Conservation (phyloP, 2,113 vertebrate species). For the Elephas maximus region DNA sequence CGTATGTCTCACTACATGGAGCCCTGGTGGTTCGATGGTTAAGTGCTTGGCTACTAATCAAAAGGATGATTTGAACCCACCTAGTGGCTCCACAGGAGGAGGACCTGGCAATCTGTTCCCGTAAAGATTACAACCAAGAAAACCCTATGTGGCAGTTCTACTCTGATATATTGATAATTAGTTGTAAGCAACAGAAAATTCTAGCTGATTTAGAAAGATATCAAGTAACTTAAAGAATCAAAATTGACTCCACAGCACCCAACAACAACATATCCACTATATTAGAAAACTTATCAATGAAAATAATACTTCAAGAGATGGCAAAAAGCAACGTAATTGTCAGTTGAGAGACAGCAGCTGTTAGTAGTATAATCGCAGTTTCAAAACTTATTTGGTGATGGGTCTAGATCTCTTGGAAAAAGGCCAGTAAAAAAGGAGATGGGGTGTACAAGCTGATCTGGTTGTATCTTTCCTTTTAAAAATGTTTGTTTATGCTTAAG, state of each 20-base stretch:
- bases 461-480: background rate
- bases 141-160: background rate
- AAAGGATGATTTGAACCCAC: background rate
- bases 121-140: background rate
- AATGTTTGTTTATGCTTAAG: background rate
- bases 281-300: background rate
- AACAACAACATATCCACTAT: background rate
- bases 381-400: background rate
- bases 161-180: background rate
- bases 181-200: no score
- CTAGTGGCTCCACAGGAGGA: background rate
- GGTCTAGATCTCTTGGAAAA: background rate
- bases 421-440: background rate
- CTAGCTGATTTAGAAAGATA: no score
- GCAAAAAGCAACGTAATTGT: background rate
- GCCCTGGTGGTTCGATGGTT: no score
- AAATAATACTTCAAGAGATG: background rate
- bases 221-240: background rate
- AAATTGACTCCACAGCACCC: background rate
- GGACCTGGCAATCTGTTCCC: background rate
- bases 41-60: background rate
- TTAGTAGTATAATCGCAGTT: background rate
- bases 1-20: background rate
- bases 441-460: background rate
- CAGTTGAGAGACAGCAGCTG: background rate